Conservation (phyloP, 2,797 vertebrate genomes). For the Odontamblyopus lacepedii region DNA sequence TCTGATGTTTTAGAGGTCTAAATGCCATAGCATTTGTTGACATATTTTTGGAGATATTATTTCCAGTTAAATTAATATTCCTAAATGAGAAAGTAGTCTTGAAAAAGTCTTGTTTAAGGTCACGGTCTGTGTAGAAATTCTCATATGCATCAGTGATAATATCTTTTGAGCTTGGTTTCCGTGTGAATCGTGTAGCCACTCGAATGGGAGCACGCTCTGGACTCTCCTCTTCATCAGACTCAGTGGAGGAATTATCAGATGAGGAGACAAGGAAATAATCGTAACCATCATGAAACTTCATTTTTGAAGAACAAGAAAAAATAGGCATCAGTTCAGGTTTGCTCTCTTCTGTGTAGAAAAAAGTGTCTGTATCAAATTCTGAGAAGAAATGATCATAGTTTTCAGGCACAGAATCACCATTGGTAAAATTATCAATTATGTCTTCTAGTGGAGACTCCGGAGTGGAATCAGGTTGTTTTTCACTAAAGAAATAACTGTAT, state of each 20-base stretch:
- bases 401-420: slow-evolving; percentile 79
- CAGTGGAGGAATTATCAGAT: slow-evolving; percentile 70
- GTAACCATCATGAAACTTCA: slow-evolving; percentile 86
- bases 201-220: slow-evolving; percentile 43
- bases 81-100: slow-evolving; percentile 76
- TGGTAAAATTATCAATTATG: slow-evolving; percentile 10
- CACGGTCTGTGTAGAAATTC: slow-evolving; percentile 71
- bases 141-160: slow-evolving; percentile 79
- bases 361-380: slow-evolving; percentile 77
- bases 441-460: slow-evolving; percentile 35
- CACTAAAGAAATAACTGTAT: slow-evolving; percentile 69
- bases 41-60: slow-evolving; percentile 24
- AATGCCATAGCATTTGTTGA: slow-evolving; percentile 29
- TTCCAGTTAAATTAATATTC: slow-evolving; percentile 47
- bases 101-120: slow-evolving; percentile 64
- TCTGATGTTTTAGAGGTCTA: slow-evolving; percentile 33
- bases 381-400: slow-evolving; percentile 89
- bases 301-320: slow-evolving; percentile 63
- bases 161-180: slow-evolving; percentile 26
- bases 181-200: slow-evolving; percentile 63
- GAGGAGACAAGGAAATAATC: slow-evolving; percentile 84
- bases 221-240: slow-evolving; percentile 72
- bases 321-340: slow-evolving; percentile 59
- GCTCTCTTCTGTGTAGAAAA: slow-evolving; percentile 54
- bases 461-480: slow-evolving; percentile 43